Percentiles rank a stretch among this genome's conserved stretches.
Evolutionary conservation across 2,113 vertebrate species (phyloP).

Genomic region (Pica pica): DNA sequence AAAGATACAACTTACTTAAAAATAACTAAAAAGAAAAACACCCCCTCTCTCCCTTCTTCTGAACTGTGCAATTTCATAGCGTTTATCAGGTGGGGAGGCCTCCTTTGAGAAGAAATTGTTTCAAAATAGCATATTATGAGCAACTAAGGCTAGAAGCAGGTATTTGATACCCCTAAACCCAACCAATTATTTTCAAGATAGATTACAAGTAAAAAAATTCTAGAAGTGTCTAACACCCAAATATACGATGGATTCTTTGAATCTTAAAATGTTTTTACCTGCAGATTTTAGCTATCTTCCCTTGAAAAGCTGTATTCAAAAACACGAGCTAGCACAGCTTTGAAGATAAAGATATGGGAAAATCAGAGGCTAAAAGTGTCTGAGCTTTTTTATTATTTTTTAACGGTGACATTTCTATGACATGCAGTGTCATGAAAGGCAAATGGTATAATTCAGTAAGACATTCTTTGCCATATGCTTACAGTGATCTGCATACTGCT

Average conservation of each 20-base stretch:
- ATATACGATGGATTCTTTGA: accelerated
- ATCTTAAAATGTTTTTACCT: not conserved
- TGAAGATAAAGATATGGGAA: not conserved
- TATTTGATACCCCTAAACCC: not conserved
- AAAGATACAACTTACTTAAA: not conserved
- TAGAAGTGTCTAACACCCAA: no score
- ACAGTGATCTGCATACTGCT: not conserved
- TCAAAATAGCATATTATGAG: not conserved
- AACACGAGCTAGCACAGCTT: not conserved
- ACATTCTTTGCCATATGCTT: not conserved
- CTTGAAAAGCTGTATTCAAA: not conserved
- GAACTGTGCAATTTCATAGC: not conserved
- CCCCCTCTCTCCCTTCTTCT: not conserved
- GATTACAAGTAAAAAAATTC: not conserved
- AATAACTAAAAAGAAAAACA: not conserved
- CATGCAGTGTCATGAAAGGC: not conserved
- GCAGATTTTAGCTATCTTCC: not conserved
- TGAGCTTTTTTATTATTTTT: not conserved
- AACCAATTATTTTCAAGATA: not conserved
- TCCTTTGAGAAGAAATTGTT: not conserved
- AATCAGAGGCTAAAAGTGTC: not conserved
- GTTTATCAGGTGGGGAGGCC: not conserved
- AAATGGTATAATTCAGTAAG: not conserved
- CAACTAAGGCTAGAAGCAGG: not conserved
- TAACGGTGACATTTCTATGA: not conserved